A percentile compares a stretch with the other conserved stretches of the same genome.
These are phyloP conservation scores for Pocillopora verrucosa DNA, from an alignment of 64 coral and sea anemone genomes.

Conservation along the genomic window DNA sequence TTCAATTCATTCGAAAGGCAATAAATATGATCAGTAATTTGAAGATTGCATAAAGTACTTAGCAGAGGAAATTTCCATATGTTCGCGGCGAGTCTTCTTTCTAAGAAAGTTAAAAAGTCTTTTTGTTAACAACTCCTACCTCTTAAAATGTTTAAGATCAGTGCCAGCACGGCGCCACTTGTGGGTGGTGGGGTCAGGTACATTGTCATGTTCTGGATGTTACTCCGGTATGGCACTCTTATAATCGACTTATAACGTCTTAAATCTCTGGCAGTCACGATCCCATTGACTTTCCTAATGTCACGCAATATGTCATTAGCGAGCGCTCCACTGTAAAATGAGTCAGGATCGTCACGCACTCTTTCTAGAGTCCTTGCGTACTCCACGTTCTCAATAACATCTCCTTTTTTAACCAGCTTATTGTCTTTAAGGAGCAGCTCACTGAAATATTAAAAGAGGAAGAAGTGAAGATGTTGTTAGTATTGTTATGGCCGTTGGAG, in stretches of 20 bases:
- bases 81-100: too few species aligned
- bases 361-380: slow-evolving; percentile 68
- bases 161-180: slow-evolving; percentile 73
- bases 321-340: slow-evolving; percentile 71
- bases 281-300: slow-evolving; percentile 2
- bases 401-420: slow-evolving; percentile 24
- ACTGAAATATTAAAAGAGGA: neutral
- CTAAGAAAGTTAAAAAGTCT: too few species aligned
- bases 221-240: neutral
- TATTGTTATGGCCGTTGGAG: too few species aligned
- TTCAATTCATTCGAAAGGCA: too few species aligned
- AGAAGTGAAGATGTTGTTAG: too few species aligned
- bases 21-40: too few species aligned
- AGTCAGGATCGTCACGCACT: slow-evolving; percentile 63
- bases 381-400: slow-evolving; percentile 58
- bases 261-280: slow-evolving; percentile 17
- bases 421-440: slow-evolving; percentile 71
- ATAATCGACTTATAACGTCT: neutral
- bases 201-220: slow-evolving; percentile 31
- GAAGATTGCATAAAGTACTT: too few species aligned
- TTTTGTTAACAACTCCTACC: slow-evolving; percentile 23
- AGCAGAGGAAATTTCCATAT: too few species aligned
- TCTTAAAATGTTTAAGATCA: slow-evolving; percentile 81
- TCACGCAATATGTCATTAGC: slow-evolving; percentile 36
- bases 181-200: slow-evolving; percentile 59